Evolutionary conservation across 2,888 invertebrate species (phyloP).

Genomic region (Clanis bilineata): DNA sequence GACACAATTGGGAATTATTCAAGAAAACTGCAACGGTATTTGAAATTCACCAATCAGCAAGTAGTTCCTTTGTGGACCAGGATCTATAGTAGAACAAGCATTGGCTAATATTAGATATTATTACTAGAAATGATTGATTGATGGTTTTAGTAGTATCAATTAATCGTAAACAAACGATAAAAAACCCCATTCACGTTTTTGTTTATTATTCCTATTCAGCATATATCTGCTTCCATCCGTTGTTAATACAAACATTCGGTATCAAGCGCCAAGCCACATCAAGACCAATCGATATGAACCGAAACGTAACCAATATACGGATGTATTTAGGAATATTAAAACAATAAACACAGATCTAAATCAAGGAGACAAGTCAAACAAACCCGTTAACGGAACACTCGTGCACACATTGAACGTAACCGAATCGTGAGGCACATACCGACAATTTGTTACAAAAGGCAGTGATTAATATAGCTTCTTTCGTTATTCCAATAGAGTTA

Average conservation of each 20-base stretch:
- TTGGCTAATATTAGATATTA: too few species aligned
- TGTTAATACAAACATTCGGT: background rate
- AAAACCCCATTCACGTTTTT: background rate
- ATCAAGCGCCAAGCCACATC: background rate
- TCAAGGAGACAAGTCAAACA: constrained; percentile 34
- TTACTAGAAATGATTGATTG: too few species aligned
- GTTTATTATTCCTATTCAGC: background rate
- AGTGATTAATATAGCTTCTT: constrained; percentile 69
- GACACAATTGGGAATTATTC: too few species aligned
- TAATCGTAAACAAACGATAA: too few species aligned
- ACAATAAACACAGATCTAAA: constrained; percentile 37
- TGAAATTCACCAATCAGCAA: too few species aligned
- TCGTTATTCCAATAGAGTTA: constrained; percentile 69
- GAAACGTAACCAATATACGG: constrained; percentile 5
- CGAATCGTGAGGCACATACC: constrained; percentile 51
- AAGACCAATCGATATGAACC: background rate
- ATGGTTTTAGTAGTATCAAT: too few species aligned
- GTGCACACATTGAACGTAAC: constrained; percentile 37
- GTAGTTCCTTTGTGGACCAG: too few species aligned
- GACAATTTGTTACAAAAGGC: constrained; percentile 65
- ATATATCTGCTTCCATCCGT: background rate
- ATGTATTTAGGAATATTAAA: constrained; percentile 31
- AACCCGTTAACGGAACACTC: constrained; percentile 24
- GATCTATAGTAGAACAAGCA: too few species aligned
- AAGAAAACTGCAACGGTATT: too few species aligned